These are phyloP conservation scores for Cryptotis parvus DNA, from an alignment of 2,113 vertebrate genomes.

Conservation along the genomic window DNA sequence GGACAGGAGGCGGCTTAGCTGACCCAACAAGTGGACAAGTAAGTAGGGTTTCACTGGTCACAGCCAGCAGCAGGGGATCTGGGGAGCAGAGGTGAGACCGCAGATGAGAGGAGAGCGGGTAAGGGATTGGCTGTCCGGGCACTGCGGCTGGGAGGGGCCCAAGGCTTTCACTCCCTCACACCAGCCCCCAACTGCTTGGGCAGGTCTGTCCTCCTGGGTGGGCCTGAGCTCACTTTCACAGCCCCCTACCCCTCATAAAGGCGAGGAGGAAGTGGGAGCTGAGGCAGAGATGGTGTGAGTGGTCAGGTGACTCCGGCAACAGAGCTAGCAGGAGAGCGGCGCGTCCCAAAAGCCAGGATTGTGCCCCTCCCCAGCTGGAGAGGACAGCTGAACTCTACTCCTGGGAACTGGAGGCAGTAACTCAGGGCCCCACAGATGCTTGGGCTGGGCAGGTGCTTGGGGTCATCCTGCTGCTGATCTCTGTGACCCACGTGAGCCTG, in stretches of 20 bases:
- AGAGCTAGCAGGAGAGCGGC: background rate
- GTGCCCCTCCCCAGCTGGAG: background rate
- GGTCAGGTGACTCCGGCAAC: background rate
- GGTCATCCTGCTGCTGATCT: background rate
- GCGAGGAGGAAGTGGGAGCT: background rate
- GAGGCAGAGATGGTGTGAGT: background rate
- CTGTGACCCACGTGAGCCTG: too few species aligned
- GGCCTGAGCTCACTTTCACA: conserved; percentile 1
- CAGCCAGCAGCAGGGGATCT: background rate
- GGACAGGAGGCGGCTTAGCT: background rate
- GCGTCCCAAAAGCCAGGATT: background rate
- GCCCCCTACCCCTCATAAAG: background rate
- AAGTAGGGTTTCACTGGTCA: too few species aligned
- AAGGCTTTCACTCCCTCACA: background rate
- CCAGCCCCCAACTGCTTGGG: too few species aligned
- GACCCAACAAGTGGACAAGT: background rate
- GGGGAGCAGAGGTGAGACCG: background rate
- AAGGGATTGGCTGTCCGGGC: background rate
- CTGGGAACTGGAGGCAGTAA: background rate
- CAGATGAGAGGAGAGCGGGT: background rate
- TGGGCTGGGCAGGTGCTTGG: too few species aligned
- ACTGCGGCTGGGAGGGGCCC: background rate
- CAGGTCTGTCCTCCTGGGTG: too few species aligned
- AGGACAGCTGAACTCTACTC: background rate
- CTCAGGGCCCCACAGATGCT: background rate